Evolutionary conservation across 2,797 vertebrate genomes (phyloP).

Genomic region (Crocodylus rhombifer): DNA sequence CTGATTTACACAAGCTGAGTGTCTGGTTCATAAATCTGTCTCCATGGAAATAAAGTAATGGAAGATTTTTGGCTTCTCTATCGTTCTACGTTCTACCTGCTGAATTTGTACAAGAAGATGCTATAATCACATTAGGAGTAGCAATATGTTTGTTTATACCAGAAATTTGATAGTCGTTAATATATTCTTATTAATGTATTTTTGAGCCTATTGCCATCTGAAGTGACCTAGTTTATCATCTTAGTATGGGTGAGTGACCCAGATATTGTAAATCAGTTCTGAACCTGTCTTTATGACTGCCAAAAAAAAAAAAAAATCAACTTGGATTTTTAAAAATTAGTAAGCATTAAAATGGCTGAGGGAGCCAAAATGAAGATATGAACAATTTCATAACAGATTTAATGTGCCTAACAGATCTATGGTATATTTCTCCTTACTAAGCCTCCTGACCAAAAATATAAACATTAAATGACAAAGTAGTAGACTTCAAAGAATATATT

Average conservation of each 20-base stretch:
- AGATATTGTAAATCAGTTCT: not conserved
- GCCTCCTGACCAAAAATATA: not conserved
- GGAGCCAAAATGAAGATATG: not conserved
- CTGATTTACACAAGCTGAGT: not conserved
- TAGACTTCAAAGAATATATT: not conserved
- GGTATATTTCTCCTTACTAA: not conserved
- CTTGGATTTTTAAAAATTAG: not conserved
- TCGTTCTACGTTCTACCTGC: not conserved
- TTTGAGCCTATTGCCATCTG: not conserved
- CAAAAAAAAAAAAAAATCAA: not conserved
- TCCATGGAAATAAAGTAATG: constrained; percentile 24
- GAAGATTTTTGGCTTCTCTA: constrained; percentile 20
- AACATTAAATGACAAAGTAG: not conserved
- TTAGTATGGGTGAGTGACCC: not conserved
- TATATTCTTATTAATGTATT: not conserved
- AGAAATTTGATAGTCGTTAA: not conserved
- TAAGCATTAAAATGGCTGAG: not conserved
- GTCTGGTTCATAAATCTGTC: not conserved
- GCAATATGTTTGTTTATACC: not conserved
- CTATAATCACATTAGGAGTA: not conserved
- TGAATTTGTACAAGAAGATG: not conserved
- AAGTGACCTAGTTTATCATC: not conserved
- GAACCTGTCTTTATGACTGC: not conserved
- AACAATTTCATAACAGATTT: not conserved
- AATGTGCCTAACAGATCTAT: not conserved